These are phyloP conservation scores for Eulemur rufifrons DNA, from an alignment of 2,113 vertebrate species.

Conservation along the genomic window DNA sequence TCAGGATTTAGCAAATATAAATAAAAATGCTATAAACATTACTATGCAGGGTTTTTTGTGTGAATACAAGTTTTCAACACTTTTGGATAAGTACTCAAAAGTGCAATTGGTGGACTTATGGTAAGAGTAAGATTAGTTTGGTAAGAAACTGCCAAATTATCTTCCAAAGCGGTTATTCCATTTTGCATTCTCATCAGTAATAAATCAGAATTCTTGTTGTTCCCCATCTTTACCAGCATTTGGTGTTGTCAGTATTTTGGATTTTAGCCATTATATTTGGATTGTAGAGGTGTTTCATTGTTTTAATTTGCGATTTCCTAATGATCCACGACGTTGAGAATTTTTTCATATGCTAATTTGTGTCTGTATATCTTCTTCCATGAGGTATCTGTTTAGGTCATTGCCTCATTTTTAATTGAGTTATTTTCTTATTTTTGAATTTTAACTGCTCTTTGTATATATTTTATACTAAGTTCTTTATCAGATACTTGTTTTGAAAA, in stretches of 20 bases:
- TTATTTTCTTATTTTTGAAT: not conserved
- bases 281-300: not conserved
- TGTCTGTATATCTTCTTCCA: not conserved
- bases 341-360: not conserved
- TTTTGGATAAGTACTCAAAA: not conserved
- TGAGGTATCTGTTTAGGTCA: not conserved
- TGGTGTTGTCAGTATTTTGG: not conserved
- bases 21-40: not conserved
- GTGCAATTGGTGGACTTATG: not conserved
- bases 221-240: not conserved
- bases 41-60: not conserved
- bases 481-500: not conserved
- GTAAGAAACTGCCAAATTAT: not conserved
- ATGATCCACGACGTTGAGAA: not conserved
- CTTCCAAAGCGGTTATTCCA: not conserved
- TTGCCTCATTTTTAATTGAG: not conserved
- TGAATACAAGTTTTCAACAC: not conserved
- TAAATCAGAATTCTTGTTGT: not conserved
- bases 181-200: not conserved
- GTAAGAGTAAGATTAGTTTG: not conserved
- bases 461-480: not conserved
- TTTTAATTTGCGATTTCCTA: not conserved
- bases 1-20: not conserved
- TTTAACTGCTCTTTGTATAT: not conserved
- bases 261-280: not conserved